Base-by-base conservation (phyloP, 2,888 invertebrate species). In the Cryptus viduatorius region DNA sequence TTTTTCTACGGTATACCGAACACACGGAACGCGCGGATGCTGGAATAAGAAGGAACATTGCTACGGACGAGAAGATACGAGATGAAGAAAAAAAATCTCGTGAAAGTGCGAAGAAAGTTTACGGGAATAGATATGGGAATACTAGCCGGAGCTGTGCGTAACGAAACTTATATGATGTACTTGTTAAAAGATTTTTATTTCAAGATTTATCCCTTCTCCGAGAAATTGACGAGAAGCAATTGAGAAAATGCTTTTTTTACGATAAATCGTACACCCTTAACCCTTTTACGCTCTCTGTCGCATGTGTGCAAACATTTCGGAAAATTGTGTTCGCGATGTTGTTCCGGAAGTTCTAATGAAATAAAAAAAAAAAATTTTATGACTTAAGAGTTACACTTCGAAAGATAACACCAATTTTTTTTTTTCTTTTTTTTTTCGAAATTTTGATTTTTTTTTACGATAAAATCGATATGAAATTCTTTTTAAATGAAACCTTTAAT, bases 61-160 rank as follows among this genome's bases (percentile, higher is more conserved):
- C 72, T 59, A 16, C 37, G 48, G 59, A 75, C 72, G 53, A 31
- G 65, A 79, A 69, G 53, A 84, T 59, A 69, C 12, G 71, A 44
- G 64, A 84, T 31, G 16, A 44, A 37, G 44, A 50, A 19, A 56
- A 71, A 64, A 59, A 42, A 44, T 56, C 24, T 19, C 19, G 37
- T 12, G 75, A 79, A 68, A 73, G 76, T 78, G 84, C 24, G 69
- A 78, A 78, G 71, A 84, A 83, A 78, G 48, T 80, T 82, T 64
- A 77, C 79, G 71, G 69, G 73, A 84, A 85, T 85, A 83, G 65
- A 83, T 76, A 24, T 3, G 24, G 24, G 24, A 24, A 64, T 59
- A 7, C 37, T 42, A 73, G 65, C 37, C 31, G 71, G 78, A 68
- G 82, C 48, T 82, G 56, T 48, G 42, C 48, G 31, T n/a, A 79